Conservation (phyloP, 2,797 vertebrate genomes). For the Tenualosa thibaudeaui region DNA sequence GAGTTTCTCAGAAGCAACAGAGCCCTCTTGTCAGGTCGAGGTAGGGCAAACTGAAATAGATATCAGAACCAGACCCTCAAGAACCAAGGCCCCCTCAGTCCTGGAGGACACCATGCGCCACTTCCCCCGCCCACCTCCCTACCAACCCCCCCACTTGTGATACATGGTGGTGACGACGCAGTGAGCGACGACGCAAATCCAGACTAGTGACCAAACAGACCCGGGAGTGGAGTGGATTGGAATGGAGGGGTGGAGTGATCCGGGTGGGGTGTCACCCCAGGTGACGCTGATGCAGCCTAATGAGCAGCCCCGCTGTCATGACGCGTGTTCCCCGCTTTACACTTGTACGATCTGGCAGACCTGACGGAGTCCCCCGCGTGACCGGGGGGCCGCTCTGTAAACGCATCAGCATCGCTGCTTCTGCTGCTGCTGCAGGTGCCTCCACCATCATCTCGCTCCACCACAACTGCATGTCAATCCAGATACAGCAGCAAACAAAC, state of each 20-base stretch:
- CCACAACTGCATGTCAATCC: slow-evolving; percentile 22
- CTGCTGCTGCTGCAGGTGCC: neutral
- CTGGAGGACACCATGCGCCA: slow-evolving; percentile 16
- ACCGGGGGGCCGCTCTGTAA: neutral
- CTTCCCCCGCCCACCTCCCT: slow-evolving; percentile 17
- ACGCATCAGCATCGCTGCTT: neutral
- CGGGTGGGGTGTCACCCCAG: slow-evolving; percentile 76
- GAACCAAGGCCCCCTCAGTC: slow-evolving; percentile 58
- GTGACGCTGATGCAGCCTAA: slow-evolving; percentile 82
- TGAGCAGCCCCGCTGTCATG: slow-evolving; percentile 77
- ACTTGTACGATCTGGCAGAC: slow-evolving; percentile 95
- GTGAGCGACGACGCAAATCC: neutral
- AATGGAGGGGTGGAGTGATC: slow-evolving; percentile 51
- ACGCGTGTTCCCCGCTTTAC: slow-evolving; percentile 80
- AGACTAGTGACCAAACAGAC: slow-evolving; percentile 60
- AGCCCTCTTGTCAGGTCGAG: slow-evolving; percentile 64
- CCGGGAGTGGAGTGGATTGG: slow-evolving; percentile 43
- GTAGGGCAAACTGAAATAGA: slow-evolving; percentile 76
- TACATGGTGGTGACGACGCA: neutral
- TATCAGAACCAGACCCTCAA: slow-evolving; percentile 71
- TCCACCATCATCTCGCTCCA: slow-evolving; percentile 41
- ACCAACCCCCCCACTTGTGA: slow-evolving; percentile 31
- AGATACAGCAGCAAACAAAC: slow-evolving; percentile 11
- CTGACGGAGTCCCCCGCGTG: slow-evolving; percentile 86
- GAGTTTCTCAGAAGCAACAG: slow-evolving; percentile 68